A percentile compares a stretch with the other conserved stretches of the same genome.
These are phyloP conservation scores for Micrastur ruficollis DNA, from an alignment of 2,797 vertebrate species.

Conservation along the genomic window DNA sequence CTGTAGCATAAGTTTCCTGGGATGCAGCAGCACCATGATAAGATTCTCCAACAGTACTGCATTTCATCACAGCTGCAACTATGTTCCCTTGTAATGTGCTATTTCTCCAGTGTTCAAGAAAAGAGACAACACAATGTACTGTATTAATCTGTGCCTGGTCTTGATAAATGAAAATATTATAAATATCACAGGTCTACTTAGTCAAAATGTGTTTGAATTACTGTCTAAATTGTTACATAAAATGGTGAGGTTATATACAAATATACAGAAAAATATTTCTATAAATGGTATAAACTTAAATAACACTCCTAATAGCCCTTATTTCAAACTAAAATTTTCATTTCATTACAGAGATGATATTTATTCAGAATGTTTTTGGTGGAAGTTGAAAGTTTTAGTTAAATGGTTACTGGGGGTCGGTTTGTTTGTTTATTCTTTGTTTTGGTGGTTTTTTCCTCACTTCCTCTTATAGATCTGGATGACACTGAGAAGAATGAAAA, in stretches of 20 bases:
- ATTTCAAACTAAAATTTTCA: not conserved
- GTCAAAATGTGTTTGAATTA: not conserved
- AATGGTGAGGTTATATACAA: not conserved
- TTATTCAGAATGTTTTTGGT: not conserved
- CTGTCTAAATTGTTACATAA: not conserved
- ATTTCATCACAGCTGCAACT: not conserved
- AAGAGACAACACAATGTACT: not conserved
- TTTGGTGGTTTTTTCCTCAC: not conserved
- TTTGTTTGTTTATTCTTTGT: not conserved
- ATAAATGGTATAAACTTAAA: not conserved
- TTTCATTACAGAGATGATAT: not conserved
- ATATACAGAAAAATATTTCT: not conserved
- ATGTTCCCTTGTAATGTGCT: not conserved
- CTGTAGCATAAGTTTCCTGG: not conserved
- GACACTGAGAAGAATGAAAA: conserved; percentile 85
- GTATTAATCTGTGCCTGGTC: not conserved
- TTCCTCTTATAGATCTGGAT: conserved; percentile 73
- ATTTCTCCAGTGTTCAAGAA: not conserved
- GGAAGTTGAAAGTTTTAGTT: not conserved
- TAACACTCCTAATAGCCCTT: not conserved
- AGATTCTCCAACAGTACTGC: not conserved
- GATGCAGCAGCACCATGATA: not conserved
- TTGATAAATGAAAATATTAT: not conserved
- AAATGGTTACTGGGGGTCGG: not conserved
- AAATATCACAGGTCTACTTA: not conserved